Percentiles rank a stretch among this genome's conserved stretches.
Conservation (phyloP, 2,797 vertebrate species). For the Nasua narica region DNA sequence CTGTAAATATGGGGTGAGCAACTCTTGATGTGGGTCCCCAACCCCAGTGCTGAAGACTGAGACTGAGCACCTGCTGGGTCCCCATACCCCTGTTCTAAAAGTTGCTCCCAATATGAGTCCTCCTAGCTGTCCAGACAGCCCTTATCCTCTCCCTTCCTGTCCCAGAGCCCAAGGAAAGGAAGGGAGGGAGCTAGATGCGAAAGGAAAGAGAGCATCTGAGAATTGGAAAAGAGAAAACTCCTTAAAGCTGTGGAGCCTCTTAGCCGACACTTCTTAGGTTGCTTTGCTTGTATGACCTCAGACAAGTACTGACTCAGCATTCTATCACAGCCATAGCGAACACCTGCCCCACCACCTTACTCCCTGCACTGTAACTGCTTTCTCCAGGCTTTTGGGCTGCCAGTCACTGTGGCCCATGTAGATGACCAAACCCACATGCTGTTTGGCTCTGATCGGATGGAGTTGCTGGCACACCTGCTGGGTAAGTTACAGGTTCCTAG, state of each 20-base stretch:
- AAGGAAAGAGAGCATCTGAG: neutral
- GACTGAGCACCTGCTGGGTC: neutral
- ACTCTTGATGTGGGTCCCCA: neutral
- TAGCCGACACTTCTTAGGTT: neutral
- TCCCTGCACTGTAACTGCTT: neutral
- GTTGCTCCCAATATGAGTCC: neutral
- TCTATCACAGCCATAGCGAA: neutral
- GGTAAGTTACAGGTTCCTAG: conserved; percentile 85
- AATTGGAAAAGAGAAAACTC: neutral
- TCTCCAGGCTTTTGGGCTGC: conserved; percentile 92
- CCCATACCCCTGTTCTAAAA: neutral
- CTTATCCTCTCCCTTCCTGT: neutral
- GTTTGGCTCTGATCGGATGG: conserved; percentile 95
- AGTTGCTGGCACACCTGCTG: conserved; percentile 89
- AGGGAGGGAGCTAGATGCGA: neutral
- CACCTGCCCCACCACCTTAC: conserved; percentile 12
- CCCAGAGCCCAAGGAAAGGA: neutral
- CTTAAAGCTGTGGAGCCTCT: neutral
- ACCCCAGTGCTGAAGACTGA: neutral
- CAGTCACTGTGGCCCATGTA: conserved; percentile 87
- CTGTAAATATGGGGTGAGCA: conserved; percentile 87
- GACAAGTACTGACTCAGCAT: neutral
- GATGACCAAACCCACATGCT: conserved; percentile 86
- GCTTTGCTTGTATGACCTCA: neutral
- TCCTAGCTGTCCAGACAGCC: neutral